These are phyloP conservation scores for Microctonus brassicae DNA, from an alignment of 2,888 invertebrate genomes.

Conservation along the genomic window DNA sequence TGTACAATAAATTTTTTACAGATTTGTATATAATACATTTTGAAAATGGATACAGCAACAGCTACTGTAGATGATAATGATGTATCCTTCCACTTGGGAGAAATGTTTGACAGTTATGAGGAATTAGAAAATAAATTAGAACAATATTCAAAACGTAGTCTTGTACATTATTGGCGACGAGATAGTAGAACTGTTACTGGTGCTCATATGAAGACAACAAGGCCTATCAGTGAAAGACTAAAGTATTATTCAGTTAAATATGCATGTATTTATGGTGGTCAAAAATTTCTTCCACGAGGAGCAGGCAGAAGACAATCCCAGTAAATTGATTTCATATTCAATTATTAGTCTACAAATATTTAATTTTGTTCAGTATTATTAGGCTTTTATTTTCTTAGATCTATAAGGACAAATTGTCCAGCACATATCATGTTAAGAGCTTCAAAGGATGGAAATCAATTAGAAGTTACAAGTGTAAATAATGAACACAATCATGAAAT, in stretches of 20 bases:
- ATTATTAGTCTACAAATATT: background rate
- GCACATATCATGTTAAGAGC: conserved; percentile 69
- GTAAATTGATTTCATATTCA: conserved; percentile 49
- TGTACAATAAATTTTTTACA: background rate
- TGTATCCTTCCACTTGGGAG: conserved; percentile 66
- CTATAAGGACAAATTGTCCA: conserved; percentile 69
- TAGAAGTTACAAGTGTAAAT: conserved; percentile 70
- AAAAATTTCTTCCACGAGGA: conserved; percentile 67
- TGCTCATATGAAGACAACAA: conserved; percentile 69
- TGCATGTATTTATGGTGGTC: conserved; percentile 70
- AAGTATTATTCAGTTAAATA: conserved; percentile 70
- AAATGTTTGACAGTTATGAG: conserved; percentile 68
- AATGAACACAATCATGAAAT: conserved; percentile 70
- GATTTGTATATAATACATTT: conserved; percentile 14
- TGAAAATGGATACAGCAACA: conserved; percentile 52
- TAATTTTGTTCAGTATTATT: background rate
- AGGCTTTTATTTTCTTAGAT: conserved; percentile 56
- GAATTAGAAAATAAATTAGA: conserved; percentile 65
- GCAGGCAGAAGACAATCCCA: conserved; percentile 66
- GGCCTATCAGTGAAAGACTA: conserved; percentile 65
- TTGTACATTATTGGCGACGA: conserved; percentile 69
- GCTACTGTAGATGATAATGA: conserved; percentile 54
- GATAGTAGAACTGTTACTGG: conserved; percentile 70
- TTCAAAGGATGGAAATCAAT: conserved; percentile 68
- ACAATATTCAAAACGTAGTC: conserved; percentile 65